Evolutionary conservation across 2,113 vertebrate species (phyloP).

Genomic region (Platysteira castanea): DNA sequence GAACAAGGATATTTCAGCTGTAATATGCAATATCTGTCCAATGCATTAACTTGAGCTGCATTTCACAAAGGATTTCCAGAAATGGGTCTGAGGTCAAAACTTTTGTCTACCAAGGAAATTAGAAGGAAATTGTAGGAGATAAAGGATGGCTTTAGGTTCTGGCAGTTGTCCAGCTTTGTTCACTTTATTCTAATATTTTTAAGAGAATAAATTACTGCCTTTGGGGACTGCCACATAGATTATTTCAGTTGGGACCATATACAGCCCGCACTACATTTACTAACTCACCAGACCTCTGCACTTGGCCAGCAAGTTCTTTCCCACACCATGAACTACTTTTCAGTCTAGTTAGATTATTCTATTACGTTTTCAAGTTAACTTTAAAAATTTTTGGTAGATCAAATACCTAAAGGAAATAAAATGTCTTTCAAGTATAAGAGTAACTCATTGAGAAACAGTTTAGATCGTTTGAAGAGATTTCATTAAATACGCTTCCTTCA

Average conservation of each 20-base stretch:
- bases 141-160: constrained; percentile 69
- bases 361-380: neutral
- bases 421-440: neutral
- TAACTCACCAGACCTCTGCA: neutral
- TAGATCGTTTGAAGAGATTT: neutral
- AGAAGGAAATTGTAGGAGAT: constrained; percentile 76
- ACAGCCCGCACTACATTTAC: neutral
- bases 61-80: constrained; percentile 42
- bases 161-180: constrained; percentile 67
- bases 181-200: constrained; percentile 46
- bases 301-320: neutral
- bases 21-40: neutral
- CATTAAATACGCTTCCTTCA: neutral
- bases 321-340: neutral
- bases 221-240: neutral
- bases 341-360: neutral
- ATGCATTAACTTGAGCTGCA: neutral
- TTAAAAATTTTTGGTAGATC: neutral
- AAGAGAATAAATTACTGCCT: neutral
- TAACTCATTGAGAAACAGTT: neutral
- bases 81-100: constrained; percentile 66
- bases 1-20: neutral
- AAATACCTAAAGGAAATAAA: neutral
- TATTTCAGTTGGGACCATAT: neutral
- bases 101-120: constrained; percentile 72